Base-by-base conservation (phyloP, 2,888 invertebrate genomes). In the Ephialtes manifestator region DNA sequence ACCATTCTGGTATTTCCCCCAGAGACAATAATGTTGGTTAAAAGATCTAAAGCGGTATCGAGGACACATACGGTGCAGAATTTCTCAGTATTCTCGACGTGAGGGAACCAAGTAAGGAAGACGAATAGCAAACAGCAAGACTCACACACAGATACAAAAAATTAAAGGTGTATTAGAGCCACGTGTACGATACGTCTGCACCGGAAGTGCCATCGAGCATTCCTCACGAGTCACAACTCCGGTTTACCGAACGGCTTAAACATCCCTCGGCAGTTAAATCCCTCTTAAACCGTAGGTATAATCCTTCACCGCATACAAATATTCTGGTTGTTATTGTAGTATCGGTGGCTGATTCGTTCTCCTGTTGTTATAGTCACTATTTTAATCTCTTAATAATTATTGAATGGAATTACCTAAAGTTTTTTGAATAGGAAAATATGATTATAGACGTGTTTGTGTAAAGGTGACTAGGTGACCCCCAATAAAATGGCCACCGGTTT, bases 1-100 rank as follows among this genome's bases (percentile, higher is more conserved):
- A 68, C 68, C 68, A 28, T 68, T 28, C 13, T 11, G 65, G 68
- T 68, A 68, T 18, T 68, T 68, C 68, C 31, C 48, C 15, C 31
- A 68, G 39, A 28, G 48, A 24, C 46, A 48, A 48, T 68, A 48
- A 46, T n/a, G 28, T 48, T 28, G n/a, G 8, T 48, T 5, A 2
- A 48, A 13, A 31, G 68, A 68, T 68, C 46, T 20, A 46, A 43
- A 18, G 67, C n/a, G 18, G 39, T 39, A 65, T 39, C 39, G 65
- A 46, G 43, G 46, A 24, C 67, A 24, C 46, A 18, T 18, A 18
- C 46, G 67, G 7, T 43, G 15, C 7, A 67, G 46, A 46, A 46
- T 43, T 46, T 65, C 63, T 35, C 63, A 20, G 63, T 39, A 65
- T 65, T 39, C 20, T 31, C n/a, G 63, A 35, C 11, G n/a, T 39